Conservation (phyloP, 2,888 invertebrate species). For the Spilosoma lubricipeda region DNA sequence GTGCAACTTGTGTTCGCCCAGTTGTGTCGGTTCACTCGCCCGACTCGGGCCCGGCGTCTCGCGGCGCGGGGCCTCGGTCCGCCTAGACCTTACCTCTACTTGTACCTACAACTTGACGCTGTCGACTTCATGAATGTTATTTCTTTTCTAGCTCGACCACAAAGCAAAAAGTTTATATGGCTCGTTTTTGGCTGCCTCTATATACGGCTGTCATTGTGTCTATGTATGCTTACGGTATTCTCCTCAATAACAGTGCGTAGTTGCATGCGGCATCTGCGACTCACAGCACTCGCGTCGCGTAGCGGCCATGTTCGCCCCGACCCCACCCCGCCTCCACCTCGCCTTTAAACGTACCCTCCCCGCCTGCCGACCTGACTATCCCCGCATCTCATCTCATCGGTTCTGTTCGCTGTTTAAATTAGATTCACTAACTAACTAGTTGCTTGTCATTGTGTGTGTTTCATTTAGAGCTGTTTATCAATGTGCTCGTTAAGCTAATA, state of each 20-base stretch:
- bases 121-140: conserved; percentile 77
- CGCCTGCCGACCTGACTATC: conserved; percentile 45
- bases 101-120: conserved; percentile 56
- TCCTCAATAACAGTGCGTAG: conserved; percentile 73
- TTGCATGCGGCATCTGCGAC: conserved; percentile 68
- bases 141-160: conserved; percentile 84
- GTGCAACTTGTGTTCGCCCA: conserved; percentile 46
- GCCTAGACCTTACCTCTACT: conserved; percentile 19
- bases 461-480: conserved; percentile 67
- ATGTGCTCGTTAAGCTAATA: conserved; percentile 61
- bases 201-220: conserved; percentile 85
- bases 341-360: neutral
- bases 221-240: conserved; percentile 84
- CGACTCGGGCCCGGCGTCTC: conserved; percentile 24
- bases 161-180: conserved; percentile 85
- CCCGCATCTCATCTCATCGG: conserved; percentile 59
- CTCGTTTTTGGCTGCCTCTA: conserved; percentile 86
- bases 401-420: conserved; percentile 46
- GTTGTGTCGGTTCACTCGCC: conserved; percentile 24
- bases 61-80: conserved; percentile 19
- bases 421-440: conserved; percentile 36
- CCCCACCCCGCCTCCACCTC: neutral
- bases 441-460: conserved; percentile 68
- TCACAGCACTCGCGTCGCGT: conserved; percentile 9
- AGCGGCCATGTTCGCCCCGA: neutral